These are phyloP conservation scores for Eupsittula cactorum DNA, from an alignment of 2,113 vertebrate species.

Conservation along the genomic window DNA sequence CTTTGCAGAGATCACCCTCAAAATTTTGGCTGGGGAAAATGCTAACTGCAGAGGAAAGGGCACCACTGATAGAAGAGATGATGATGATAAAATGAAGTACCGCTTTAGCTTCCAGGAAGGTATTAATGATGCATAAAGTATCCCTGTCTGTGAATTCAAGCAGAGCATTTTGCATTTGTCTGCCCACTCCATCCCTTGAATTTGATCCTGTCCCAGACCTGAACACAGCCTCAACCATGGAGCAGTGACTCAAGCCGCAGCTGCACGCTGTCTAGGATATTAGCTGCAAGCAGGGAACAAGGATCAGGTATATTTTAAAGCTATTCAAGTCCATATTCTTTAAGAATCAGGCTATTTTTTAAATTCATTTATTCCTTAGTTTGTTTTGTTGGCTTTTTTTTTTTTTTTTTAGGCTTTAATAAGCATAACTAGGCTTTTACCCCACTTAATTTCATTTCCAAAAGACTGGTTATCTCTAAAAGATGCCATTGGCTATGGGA, in stretches of 20 bases:
- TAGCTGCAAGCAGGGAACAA: neutral
- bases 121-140: fast-evolving
- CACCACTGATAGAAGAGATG: neutral
- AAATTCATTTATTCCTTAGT: constrained; percentile 26
- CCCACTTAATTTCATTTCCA: constrained; percentile 17
- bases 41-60: neutral
- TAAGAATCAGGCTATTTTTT: neutral
- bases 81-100: neutral
- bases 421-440: constrained; percentile 10
- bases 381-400: neutral
- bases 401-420: constrained; percentile 38
- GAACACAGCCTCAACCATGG: fast-evolving
- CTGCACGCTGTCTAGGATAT: fast-evolving
- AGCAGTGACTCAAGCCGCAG: neutral
- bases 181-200: too few relatives aligned
- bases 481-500: neutral
- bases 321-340: neutral
- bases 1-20: neutral
- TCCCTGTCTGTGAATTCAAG: too few relatives aligned
- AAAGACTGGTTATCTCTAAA: constrained; percentile 46
- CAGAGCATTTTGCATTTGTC: neutral
- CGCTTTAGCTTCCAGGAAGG: neutral
- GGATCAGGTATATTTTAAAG: neutral
- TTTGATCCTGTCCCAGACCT: neutral
- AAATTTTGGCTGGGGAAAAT: neutral